phyloP scores from a whole-genome alignment of 2,888 invertebrate species.

The Drosophila mettleri region DNA sequence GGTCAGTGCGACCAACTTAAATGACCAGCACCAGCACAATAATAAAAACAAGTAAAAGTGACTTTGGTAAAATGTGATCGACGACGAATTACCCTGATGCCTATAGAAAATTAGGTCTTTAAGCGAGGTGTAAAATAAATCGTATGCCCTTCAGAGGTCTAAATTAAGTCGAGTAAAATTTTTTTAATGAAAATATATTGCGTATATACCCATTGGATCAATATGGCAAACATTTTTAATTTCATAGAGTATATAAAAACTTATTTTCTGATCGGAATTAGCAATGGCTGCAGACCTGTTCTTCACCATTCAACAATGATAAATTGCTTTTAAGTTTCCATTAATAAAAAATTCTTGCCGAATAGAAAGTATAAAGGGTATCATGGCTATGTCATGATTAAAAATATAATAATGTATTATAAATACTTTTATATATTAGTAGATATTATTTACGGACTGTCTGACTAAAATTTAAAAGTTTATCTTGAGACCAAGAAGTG shows the following conservation, averaged over 20 bases:
- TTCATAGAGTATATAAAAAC: conserved; percentile 10
- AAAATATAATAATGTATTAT: no score
- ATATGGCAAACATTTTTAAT: no score
- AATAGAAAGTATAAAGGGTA: conserved; percentile 28
- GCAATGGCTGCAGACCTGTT: conserved; percentile 66
- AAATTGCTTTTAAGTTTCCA: conserved; percentile 54
- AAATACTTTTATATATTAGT: no score
- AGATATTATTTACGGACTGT: no score
- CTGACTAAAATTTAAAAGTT: no score
- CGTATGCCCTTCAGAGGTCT: no score
- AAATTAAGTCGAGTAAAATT: no score
- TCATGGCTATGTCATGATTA: no score
- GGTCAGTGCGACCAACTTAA: conserved; percentile 9
- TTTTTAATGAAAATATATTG: no score
- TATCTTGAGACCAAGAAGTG: no score
- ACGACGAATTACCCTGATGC: background rate
- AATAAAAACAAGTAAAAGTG: conserved; percentile 19
- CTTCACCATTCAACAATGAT: conserved; percentile 53
- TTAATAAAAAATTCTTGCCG: conserved; percentile 33
- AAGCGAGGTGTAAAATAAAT: no score
- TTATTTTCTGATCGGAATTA: conserved; percentile 51
- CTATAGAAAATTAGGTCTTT: background rate
- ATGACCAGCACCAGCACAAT: conserved; percentile 40
- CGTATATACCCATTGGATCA: no score
- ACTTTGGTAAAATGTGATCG: background rate